Evolutionary conservation across 2,113 vertebrate species (phyloP).

Genomic region (Zosterops japonicus): DNA sequence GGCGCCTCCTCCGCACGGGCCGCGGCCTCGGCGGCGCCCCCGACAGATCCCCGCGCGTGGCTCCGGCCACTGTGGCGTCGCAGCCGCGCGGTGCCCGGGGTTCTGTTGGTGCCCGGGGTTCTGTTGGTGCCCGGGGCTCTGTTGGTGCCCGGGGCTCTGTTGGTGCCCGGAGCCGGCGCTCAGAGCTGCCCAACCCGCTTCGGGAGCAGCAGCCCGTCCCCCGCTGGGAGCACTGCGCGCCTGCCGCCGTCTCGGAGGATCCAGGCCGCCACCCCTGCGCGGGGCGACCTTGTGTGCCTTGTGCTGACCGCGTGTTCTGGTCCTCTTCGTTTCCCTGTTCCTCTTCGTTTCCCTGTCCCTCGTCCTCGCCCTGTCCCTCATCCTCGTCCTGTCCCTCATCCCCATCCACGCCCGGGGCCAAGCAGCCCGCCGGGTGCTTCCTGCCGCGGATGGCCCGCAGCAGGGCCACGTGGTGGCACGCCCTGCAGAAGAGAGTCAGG

Average conservation of each 20-base stretch:
- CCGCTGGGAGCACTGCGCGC: neutral
- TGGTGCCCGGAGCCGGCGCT: neutral
- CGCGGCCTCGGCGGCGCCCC: too few relatives aligned
- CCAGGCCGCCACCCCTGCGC: neutral
- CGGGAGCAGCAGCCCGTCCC: neutral
- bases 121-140: neutral
- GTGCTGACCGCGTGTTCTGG: neutral
- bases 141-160: neutral
- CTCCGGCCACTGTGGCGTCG: rapidly evolving
- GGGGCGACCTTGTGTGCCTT: too few relatives aligned
- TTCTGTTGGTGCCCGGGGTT: neutral
- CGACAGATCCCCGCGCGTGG: rapidly evolving
- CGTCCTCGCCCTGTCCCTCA: neutral
- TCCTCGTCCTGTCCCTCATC: neutral
- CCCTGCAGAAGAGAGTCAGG: neutral
- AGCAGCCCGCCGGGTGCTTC: too few relatives aligned
- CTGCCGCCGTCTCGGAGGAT: neutral
- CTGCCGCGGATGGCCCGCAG: neutral
- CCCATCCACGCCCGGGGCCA: too few relatives aligned
- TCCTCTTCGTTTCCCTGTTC: neutral
- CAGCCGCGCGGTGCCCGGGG: neutral
- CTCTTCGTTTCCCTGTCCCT: neutral
- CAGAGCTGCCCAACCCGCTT: neutral
- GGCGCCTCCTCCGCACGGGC: neutral
- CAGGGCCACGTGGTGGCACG: neutral